Evolutionary conservation across 2,113 vertebrate genomes (phyloP), one percentile per base, ranked within the genome.

Genomic region (Bambusicola thoracicus): DNA sequence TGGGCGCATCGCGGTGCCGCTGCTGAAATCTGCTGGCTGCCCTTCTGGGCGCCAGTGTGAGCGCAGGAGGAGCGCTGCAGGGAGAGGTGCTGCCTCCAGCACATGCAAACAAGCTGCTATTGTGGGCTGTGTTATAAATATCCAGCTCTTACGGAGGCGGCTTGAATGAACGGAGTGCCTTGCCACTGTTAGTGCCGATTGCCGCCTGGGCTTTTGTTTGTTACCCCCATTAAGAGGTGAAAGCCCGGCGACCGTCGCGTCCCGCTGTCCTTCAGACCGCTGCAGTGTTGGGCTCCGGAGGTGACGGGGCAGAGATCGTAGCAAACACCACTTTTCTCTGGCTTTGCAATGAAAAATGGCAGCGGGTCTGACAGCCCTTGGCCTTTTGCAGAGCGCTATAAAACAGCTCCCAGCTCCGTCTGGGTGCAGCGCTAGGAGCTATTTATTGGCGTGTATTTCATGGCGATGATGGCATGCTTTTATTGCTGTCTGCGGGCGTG

Each of bases 71-170:
- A 87, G 74, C 51, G 51, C n/a, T 93, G 80, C 91, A 87, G 81
- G 53, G 15, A 81, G 78, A 92, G 81, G 70, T 85, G 87, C 93
- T 51, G 75, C 76, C 85, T 94, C 12, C 20, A 74, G 41, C 89
- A 93, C 79, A 77, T 91, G 91, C 93, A 90, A 95, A 90, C 89
- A 87, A 72, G 89, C 87, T 93, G 90, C 80, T 92, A 2, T 78
- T 91, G 94, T 92, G 32, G 85, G 93, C 85, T 81, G 82, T 7
- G 48, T 90, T 96, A 93, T 93, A 90, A 97, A 95, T 95, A 95
- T 16, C 91, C 56, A 56, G 76, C 73, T 85, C 74, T 93, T 91
- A 90, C 32, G 82, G 93, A 78, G 87, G 87, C 82, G 84, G 66
- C 56, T 96, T 77, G 95, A 92, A 86, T 92, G 91, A 94, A 92